Evolutionary conservation across 2,888 invertebrate genomes (phyloP).

Genomic region (Drosophila pseudotalamancana): DNA sequence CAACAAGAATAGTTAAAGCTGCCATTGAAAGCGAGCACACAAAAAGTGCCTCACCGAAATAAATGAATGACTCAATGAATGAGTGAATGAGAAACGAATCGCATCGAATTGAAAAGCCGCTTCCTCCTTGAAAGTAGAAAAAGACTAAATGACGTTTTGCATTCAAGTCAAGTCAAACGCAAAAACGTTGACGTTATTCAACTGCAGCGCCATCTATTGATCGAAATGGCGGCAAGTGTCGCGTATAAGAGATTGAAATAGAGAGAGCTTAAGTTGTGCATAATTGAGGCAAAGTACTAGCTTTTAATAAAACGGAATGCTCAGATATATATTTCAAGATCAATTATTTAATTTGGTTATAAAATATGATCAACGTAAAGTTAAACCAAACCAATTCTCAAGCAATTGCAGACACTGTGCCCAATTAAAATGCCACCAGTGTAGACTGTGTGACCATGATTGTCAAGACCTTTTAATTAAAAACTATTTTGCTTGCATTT

Average conservation of each 20-base stretch:
- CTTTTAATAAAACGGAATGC: too few relatives aligned
- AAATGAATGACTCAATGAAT: constrained; percentile 59
- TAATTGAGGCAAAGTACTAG: too few relatives aligned
- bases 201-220: constrained; percentile 44
- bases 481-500: constrained; percentile 78
- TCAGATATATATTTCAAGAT: too few relatives aligned
- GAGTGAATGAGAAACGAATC: constrained; percentile 10
- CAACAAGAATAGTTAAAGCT: constrained; percentile 17
- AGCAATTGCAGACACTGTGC: constrained; percentile 13
- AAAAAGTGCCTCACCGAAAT: constrained; percentile 62
- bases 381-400: not conserved
- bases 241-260: constrained; percentile 49
- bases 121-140: constrained; percentile 1
- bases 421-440: constrained; percentile 49
- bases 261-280: too few relatives aligned
- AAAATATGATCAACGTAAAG: too few relatives aligned
- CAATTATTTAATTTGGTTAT: too few relatives aligned
- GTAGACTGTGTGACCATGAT: constrained; percentile 47
- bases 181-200: constrained; percentile 70
- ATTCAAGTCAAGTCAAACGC: constrained; percentile 76
- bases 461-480: constrained; percentile 75
- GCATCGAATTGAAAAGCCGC: constrained; percentile 19
- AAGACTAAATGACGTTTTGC: constrained; percentile 27
- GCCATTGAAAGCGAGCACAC: constrained; percentile 49
- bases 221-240: constrained; percentile 7